phyloP scores from a whole-genome alignment of 1,140 invertebrate species.

The Charaxes varanes region DNA sequence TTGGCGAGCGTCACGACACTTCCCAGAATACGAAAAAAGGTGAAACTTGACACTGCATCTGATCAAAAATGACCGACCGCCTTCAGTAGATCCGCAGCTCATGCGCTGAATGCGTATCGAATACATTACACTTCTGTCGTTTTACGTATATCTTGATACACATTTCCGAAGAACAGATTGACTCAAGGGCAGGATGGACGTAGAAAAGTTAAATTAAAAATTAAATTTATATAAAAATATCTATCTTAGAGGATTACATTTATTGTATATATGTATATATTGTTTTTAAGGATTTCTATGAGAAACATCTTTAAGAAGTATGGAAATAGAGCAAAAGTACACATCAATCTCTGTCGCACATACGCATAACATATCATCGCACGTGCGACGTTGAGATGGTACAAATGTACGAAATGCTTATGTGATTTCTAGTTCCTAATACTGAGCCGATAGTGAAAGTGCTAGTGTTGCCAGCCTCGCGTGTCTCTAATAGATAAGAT shows the following conservation, averaged over 20 bases:
- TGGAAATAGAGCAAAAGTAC: neutral
- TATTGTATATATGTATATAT: neutral
- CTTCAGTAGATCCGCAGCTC: slow-evolving; percentile 26
- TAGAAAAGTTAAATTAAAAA: too few species aligned
- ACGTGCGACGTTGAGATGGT: too few species aligned
- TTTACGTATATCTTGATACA: too few species aligned
- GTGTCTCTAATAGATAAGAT: slow-evolving; percentile 35
- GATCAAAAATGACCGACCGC: slow-evolving; percentile 38
- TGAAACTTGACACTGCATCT: slow-evolving; percentile 35
- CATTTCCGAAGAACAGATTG: too few species aligned
- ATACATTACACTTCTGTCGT: slow-evolving; percentile 7
- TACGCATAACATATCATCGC: too few species aligned
- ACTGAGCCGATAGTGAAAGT: slow-evolving; percentile 47
- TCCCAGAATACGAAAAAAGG: slow-evolving; percentile 54
- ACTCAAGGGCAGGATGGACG: too few species aligned
- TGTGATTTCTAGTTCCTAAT: slow-evolving; percentile 28
- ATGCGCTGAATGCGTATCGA: slow-evolving; percentile 30
- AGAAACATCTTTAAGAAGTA: neutral
- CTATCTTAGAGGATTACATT: slow-evolving; percentile 6
- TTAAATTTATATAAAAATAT: too few species aligned
- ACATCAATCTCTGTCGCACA: too few species aligned
- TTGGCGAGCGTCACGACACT: slow-evolving; percentile 7
- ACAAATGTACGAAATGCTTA: slow-evolving; percentile 21
- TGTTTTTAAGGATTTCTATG: neutral
- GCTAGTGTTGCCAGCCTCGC: slow-evolving; percentile 29